phyloP scores from a whole-genome alignment of 1,140 invertebrate genomes.

The Pomacea maculata region DNA sequence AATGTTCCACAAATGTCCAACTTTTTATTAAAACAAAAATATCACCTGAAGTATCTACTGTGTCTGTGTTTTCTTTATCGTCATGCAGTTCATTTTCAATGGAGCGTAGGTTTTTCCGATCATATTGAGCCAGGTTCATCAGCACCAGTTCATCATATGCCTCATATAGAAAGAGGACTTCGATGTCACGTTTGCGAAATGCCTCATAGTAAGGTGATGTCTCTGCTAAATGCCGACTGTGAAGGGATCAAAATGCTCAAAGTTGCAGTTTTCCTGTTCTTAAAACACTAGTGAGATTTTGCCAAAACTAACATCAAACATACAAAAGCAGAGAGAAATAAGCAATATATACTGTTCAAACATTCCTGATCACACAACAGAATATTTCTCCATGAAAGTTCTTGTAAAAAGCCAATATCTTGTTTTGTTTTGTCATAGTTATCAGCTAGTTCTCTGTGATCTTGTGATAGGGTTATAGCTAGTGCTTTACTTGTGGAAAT shows the following conservation, averaged over 20 bases:
- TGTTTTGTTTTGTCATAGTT: no score
- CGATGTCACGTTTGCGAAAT: constrained; percentile 81
- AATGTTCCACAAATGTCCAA: neutral
- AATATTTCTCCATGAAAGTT: no score
- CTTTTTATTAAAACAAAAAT: neutral
- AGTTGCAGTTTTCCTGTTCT: no score
- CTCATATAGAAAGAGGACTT: constrained; percentile 96
- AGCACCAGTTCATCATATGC: constrained; percentile 95
- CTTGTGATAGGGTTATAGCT: no score
- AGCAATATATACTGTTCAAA: no score
- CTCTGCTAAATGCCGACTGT: constrained; percentile 88
- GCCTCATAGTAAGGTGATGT: constrained; percentile 95
- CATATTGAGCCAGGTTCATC: constrained; percentile 87
- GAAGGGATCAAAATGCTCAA: constrained; percentile 22
- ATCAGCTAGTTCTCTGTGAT: no score
- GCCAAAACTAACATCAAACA: no score
- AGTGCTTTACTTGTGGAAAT: no score
- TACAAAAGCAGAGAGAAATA: no score
- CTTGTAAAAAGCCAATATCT: no score
- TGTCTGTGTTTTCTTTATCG: constrained; percentile 71
- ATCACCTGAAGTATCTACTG: constrained; percentile 65
- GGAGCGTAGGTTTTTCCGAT: constrained; percentile 81
- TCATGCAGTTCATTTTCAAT: constrained; percentile 94
- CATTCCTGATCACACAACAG: no score
- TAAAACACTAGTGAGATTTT: no score